Percentiles rank a stretch among this genome's conserved stretches.
phyloP scores from a whole-genome alignment of 2,797 vertebrate species.

The Rhinatrema bivittatum region DNA sequence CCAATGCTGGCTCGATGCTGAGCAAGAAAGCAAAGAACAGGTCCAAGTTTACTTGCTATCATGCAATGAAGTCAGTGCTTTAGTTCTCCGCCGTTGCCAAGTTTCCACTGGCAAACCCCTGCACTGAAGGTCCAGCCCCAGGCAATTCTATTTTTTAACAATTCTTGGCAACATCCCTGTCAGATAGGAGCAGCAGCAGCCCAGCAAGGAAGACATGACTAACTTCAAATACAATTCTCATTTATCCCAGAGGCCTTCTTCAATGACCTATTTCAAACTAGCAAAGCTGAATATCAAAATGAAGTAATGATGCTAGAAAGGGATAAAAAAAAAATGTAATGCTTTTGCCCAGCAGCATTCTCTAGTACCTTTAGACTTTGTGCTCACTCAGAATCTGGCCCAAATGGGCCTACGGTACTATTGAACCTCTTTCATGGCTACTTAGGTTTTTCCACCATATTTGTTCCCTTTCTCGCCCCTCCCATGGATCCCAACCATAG shows the following conservation, averaged over 20 bases:
- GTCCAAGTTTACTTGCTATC: too few species aligned
- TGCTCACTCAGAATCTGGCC: too few species aligned
- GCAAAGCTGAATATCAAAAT: not conserved
- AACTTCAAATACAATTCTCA: conserved; percentile 9
- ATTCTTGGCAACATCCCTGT: conserved; percentile 35
- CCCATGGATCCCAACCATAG: too few species aligned
- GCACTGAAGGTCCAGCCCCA: conserved; percentile 6
- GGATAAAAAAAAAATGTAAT: too few species aligned
- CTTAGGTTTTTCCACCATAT: too few species aligned
- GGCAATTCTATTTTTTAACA: conserved; percentile 32
- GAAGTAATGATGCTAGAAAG: not conserved
- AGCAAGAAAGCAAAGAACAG: too few species aligned
- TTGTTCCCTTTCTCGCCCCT: too few species aligned
- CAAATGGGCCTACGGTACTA: too few species aligned
- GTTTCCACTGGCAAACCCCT: conserved; percentile 31
- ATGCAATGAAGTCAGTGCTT: conserved; percentile 14
- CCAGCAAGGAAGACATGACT: conserved; percentile 24
- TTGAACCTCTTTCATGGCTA: too few species aligned
- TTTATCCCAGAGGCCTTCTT: conserved; percentile 20
- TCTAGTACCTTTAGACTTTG: too few species aligned
- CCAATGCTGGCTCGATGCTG: too few species aligned
- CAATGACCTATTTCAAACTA: rapidly evolving
- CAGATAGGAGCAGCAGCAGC: conserved; percentile 17
- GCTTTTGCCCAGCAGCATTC: too few species aligned
- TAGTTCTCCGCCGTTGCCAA: conserved; percentile 18